Percentiles rank a stretch among this genome's conserved stretches.
These are phyloP conservation scores for Chelonoidis abingdonii DNA, from an alignment of 2,113 vertebrate species.

Conservation along the genomic window DNA sequence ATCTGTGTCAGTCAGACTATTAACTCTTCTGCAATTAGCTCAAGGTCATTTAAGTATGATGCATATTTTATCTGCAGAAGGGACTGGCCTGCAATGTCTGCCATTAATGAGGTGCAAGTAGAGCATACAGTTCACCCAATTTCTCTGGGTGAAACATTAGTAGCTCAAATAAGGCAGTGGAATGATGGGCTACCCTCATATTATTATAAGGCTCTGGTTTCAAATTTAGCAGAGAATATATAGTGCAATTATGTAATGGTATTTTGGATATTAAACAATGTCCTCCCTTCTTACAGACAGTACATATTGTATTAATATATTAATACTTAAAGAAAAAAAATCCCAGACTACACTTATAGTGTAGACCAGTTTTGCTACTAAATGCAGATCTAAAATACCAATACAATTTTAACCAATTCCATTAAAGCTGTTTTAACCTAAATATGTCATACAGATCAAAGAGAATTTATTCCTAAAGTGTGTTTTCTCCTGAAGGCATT, in stretches of 20 bases:
- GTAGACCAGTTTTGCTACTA: background rate
- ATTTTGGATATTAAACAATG: background rate
- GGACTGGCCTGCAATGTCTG: background rate
- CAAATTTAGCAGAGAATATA: background rate
- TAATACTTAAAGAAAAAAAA: background rate
- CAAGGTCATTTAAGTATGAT: background rate
- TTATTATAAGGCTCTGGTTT: background rate
- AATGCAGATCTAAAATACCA: background rate
- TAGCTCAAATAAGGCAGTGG: background rate
- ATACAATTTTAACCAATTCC: background rate
- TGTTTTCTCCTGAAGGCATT: background rate
- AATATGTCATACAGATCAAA: background rate
- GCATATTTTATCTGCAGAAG: background rate
- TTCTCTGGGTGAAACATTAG: background rate
- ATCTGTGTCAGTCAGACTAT: background rate
- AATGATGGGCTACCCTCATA: background rate
- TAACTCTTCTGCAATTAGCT: background rate
- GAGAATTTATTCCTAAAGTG: background rate
- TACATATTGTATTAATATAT: background rate
- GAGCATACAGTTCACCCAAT: background rate
- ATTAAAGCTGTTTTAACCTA: background rate
- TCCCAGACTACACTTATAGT: background rate
- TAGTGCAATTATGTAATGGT: background rate
- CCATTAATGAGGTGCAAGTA: accelerated
- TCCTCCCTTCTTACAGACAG: background rate